Percentiles rank a stretch among this genome's conserved stretches.
phyloP scores from a whole-genome alignment of 2,797 vertebrate species.

The Xenentodon cancila region DNA sequence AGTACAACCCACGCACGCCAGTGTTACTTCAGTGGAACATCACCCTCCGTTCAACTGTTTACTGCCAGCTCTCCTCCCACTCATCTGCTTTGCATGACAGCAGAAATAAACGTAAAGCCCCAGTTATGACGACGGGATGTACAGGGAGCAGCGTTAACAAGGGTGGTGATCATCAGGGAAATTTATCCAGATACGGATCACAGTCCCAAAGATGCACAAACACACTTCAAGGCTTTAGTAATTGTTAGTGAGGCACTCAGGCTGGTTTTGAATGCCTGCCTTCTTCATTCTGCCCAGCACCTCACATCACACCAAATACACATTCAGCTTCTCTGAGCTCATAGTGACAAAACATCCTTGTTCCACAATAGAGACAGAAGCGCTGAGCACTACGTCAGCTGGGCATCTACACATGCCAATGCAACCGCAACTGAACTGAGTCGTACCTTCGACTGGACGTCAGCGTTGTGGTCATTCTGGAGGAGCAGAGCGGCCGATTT shows the following conservation, averaged over 20 bases:
- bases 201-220: conserved; percentile 18
- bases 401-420: conserved; percentile 21
- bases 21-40: conserved; percentile 5
- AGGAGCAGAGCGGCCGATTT: conserved; percentile 96
- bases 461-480: conserved; percentile 97
- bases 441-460: conserved; percentile 96
- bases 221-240: neutral
- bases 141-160: neutral
- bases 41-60: neutral
- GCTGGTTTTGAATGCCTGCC: neutral
- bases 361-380: conserved; percentile 23
- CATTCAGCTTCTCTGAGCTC: neutral
- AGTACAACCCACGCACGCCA: conserved; percentile 13
- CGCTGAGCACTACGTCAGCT: conserved; percentile 26
- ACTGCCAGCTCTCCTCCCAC: neutral
- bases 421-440: fast-evolving
- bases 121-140: neutral
- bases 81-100: conserved; percentile 9
- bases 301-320: neutral
- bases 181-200: conserved; percentile 25
- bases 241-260: conserved; percentile 4
- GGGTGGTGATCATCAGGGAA: neutral
- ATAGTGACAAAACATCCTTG: neutral
- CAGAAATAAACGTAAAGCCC: neutral
- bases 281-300: neutral